Evolutionary conservation across 2,797 vertebrate species (phyloP).

Genomic region (Serranus cabrilla): DNA sequence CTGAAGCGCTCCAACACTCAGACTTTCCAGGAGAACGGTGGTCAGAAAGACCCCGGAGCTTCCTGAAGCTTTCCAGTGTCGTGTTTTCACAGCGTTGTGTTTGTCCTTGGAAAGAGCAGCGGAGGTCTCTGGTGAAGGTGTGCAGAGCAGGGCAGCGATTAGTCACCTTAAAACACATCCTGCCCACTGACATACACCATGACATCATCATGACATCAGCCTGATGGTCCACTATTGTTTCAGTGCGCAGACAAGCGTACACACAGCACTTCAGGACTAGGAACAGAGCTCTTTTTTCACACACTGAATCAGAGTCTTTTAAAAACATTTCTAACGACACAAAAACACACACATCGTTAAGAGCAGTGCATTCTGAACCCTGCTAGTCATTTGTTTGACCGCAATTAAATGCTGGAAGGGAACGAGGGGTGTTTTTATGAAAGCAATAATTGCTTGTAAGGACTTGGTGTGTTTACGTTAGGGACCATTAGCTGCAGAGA

Average conservation of each 20-base stretch:
- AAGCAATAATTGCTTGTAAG: conserved; percentile 89
- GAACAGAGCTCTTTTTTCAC: conserved; percentile 30
- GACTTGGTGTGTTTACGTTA: conserved; percentile 86
- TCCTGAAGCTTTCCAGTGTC: conserved; percentile 78
- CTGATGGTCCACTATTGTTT: conserved; percentile 66
- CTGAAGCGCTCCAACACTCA: conserved; percentile 66
- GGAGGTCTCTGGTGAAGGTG: conserved; percentile 69
- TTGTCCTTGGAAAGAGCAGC: conserved; percentile 63
- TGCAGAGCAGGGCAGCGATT: conserved; percentile 60
- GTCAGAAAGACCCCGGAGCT: conserved; percentile 64
- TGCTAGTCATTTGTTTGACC: conserved; percentile 86
- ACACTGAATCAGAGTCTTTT: conserved; percentile 52
- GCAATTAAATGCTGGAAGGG: conserved; percentile 87
- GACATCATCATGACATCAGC: conserved; percentile 78
- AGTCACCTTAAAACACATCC: conserved; percentile 75
- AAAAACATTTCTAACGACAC: conserved; percentile 67
- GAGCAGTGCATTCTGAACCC: conserved; percentile 80
- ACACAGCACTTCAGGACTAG: neutral
- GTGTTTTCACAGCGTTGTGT: conserved; percentile 75
- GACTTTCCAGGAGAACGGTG: conserved; percentile 74
- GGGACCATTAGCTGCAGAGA: conserved; percentile 86
- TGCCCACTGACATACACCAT: conserved; percentile 59
- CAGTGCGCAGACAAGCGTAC: conserved; percentile 18
- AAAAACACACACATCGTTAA: conserved; percentile 69
- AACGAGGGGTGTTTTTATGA: conserved; percentile 85